These are phyloP conservation scores for Gasteruption jaculator DNA, from an alignment of 2,888 invertebrate species.

Conservation along the genomic window DNA sequence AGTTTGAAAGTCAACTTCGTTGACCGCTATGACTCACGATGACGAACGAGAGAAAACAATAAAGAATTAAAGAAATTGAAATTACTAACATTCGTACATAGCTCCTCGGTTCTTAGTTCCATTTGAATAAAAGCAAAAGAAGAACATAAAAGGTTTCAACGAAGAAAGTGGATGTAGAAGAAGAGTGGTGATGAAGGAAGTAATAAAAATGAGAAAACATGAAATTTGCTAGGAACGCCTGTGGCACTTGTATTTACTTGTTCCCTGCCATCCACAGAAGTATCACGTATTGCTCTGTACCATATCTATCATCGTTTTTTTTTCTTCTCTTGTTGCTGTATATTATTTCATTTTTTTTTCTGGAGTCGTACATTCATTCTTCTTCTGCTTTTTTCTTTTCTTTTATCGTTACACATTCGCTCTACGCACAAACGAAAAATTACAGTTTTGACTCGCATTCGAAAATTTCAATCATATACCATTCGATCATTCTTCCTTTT, in stretches of 20 bases:
- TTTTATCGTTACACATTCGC: background rate
- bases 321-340: background rate
- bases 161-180: no score
- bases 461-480: no score
- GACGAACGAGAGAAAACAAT: no score
- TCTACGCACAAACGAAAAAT: no score
- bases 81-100: no score
- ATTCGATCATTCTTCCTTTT: conserved; percentile 16
- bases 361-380: conserved; percentile 6
- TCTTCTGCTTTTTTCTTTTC: background rate
- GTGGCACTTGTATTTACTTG: conserved; percentile 29
- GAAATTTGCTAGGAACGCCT: conserved; percentile 29
- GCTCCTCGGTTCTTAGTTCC: no score
- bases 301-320: conserved; percentile 19
- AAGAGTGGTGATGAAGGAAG: conserved; percentile 9
- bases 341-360: conserved; percentile 6
- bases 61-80: no score
- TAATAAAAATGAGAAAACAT: background rate
- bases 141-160: no score
- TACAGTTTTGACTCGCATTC: no score
- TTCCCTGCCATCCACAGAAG: conserved; percentile 23
- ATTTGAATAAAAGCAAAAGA: no score
- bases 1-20: no score
- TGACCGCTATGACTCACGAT: no score
- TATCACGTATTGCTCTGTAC: conserved; percentile 35